Evolutionary conservation across 2,888 invertebrate genomes (phyloP), one percentile per base, ranked within the genome.

Genomic region (Xylota sylvarum): DNA sequence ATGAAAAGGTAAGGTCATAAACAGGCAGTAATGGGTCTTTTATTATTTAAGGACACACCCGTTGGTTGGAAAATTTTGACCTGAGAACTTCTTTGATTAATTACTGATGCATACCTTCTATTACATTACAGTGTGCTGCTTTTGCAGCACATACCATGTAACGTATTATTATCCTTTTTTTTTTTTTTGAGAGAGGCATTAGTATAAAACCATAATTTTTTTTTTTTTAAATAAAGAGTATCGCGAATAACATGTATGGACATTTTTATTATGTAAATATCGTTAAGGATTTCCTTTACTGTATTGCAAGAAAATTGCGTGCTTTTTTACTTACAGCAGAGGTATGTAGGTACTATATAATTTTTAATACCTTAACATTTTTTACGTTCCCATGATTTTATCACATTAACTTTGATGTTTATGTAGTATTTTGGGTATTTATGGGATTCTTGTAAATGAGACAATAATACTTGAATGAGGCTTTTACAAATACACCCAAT

Each of bases 41-140:
- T 76, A 81, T 81, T 81, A 81, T 81, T 81, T 76, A 81, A 62
- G 62, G 55, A 76, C 56, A 81, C 62, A 62, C 55, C 69, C 52
- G 50, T 58, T 65, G 32, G 14, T 10, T 48, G n/a, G 70, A 55
- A 73, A 67, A 73, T 46, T 67, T 35, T 52, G 55, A 67, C 50
- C 80, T 23, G 65, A 23, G 23, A n/a, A 74, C 50, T 67, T 65
- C 69, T 76, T 23, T 81, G 81, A 81, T 81, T 76, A 81, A 81
- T 81, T 81, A 76, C 81, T 70, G 62, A 76, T 81, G 81, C 76
- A 81, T 81, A 62, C 48, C 67, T 81, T 46, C 46, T 60, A 35
- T 52, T 81, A 52, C 46, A 55, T 62, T 62, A 35, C n/a, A 30
- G 43, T 55, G 48, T 56, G 60, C 60, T 76, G 60, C 69, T 69